Base-by-base conservation (phyloP, 2,797 vertebrate species). In the Momotus momota region DNA sequence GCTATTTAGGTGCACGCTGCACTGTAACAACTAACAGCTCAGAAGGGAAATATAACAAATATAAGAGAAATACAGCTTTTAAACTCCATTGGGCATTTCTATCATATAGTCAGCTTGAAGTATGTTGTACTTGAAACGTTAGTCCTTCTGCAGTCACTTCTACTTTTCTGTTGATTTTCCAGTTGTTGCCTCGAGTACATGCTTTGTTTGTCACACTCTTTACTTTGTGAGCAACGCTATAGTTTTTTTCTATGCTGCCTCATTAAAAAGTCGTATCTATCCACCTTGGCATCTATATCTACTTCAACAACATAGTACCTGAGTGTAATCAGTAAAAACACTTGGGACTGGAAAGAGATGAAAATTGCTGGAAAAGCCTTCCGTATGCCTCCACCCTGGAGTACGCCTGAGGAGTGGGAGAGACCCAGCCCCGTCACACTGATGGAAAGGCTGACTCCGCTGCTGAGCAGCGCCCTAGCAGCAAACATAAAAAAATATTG, bases 401-500 rank as follows among this genome's bases (percentile, higher is more conserved):
- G 8, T 27, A 57, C 57, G 54, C 48, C 74, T 3, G 1, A 27
- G 45, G 41, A 71, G 43, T 6, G 3, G 46, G 41, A 83, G 25
- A 75, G 35, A 81, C 12, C 22, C 54, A 77, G 54, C 14, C 22
- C 21, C 11, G 35, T 6, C 1, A 15, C 18, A 3, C 12, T 3
- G 31, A 57, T 0, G 0, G 20, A 41, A 40, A 55, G 51, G n/a
- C 12, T 40, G 74, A 35, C 35, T 41, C 52, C 65, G 54, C 20
- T 49, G 33, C 33, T 29, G 41, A 78, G 58, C 75, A 46, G 14
- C 11, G 35, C 29, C 21, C 16, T 23, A 78, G 72, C 31, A 49
- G 31, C 57, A 94, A 87, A 71, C 4, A 52, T 8, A 80, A 80
- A 70, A 81, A 65, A 40, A 0, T 51, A 73, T 14, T 1, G 3